Percentiles rank a stretch among this genome's conserved stretches.
phyloP scores from a whole-genome alignment of 2,797 vertebrate species.

The Pteropus rufus region DNA sequence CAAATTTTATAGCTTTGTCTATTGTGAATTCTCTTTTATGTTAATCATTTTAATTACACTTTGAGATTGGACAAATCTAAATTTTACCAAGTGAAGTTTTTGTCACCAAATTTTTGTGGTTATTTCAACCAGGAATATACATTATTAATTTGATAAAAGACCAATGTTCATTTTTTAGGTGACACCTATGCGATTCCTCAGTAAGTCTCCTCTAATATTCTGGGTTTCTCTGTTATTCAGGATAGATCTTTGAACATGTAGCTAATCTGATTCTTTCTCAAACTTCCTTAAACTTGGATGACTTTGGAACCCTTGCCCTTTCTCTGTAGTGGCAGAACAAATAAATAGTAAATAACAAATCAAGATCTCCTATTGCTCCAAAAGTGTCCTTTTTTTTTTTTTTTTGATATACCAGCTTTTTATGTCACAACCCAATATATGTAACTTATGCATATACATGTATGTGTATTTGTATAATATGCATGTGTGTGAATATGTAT shows the following conservation, averaged over 20 bases:
- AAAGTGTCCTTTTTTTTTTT: background rate
- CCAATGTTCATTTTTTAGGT: background rate
- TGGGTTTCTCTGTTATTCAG: background rate
- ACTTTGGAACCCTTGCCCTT: background rate
- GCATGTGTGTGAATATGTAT: background rate
- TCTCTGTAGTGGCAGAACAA: background rate
- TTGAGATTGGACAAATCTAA: background rate
- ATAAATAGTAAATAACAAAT: background rate
- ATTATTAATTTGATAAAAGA: background rate
- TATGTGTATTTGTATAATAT: background rate
- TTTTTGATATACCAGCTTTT: background rate
- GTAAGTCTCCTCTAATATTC: background rate
- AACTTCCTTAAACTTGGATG: background rate
- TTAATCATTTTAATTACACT: background rate
- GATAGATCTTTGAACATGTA: background rate
- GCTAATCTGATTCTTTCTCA: background rate
- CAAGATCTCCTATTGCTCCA: background rate
- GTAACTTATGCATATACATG: rapidly evolving
- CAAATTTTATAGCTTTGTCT: background rate
- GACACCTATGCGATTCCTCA: background rate
- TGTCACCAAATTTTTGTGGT: background rate
- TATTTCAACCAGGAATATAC: background rate
- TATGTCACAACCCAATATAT: background rate
- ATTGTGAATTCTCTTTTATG: background rate
- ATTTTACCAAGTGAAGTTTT: background rate